These are phyloP conservation scores for Harpagus bidentatus DNA, from an alignment of 2,113 vertebrate species.

Conservation along the genomic window DNA sequence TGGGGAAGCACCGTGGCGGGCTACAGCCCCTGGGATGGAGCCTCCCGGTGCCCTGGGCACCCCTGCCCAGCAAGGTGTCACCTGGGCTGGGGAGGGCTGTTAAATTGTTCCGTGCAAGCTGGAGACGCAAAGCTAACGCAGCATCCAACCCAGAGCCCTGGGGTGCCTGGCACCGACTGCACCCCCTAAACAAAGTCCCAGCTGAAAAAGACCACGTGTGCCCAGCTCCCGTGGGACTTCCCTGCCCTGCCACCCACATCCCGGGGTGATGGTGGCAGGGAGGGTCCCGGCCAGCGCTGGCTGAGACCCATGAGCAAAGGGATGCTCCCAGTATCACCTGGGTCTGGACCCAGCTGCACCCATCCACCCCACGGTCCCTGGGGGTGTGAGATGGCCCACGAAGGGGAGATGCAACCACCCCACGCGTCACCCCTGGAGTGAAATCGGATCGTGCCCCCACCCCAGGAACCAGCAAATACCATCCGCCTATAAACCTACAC, in stretches of 20 bases:
- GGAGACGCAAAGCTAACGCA: not conserved
- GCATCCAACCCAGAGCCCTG: not conserved
- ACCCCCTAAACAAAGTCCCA: not conserved
- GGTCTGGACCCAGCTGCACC: not conserved
- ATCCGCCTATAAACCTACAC: not conserved
- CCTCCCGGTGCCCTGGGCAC: too few relatives aligned
- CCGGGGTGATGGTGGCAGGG: not conserved
- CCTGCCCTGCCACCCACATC: not conserved
- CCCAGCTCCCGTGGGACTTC: accelerated
- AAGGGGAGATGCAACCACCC: not conserved
- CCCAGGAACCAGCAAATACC: not conserved
- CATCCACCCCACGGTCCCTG: not conserved
- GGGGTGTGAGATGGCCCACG: accelerated
- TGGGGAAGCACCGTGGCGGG: accelerated
- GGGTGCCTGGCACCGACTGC: not conserved
- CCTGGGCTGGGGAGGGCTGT: too few relatives aligned
- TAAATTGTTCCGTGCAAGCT: not conserved
- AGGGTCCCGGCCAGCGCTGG: accelerated
- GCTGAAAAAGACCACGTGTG: not conserved
- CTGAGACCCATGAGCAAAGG: not conserved
- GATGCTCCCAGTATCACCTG: not conserved
- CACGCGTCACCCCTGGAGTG: not conserved
- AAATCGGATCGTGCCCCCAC: not conserved
- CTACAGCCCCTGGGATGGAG: not conserved
- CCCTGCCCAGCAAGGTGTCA: not conserved